Percentiles rank a stretch among this genome's conserved stretches.
These are phyloP conservation scores for Rhagonycha lutea DNA, from an alignment of 2,888 invertebrate genomes.

Conservation along the genomic window DNA sequence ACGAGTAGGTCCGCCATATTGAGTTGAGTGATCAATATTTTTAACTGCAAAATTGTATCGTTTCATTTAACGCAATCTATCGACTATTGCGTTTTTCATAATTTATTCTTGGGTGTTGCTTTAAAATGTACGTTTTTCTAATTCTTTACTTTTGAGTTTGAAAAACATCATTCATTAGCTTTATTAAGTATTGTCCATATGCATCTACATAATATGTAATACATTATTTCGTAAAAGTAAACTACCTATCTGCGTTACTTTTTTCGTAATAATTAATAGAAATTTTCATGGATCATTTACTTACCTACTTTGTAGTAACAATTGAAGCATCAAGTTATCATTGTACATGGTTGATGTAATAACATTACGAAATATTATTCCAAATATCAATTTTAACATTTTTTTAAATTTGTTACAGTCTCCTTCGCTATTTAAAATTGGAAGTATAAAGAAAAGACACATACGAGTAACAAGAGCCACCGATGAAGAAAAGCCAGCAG, in stretches of 20 bases:
- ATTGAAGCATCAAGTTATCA: conserved; percentile 6
- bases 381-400: background rate
- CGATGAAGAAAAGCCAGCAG: conserved; percentile 42
- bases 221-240: background rate
- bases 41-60: background rate
- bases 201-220: too few species aligned
- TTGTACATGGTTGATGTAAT: background rate
- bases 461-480: conserved; percentile 47
- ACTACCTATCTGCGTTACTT: background rate
- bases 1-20: background rate
- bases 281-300: conserved; percentile 6
- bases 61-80: conserved; percentile 11
- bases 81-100: conserved; percentile 12
- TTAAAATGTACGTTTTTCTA: background rate
- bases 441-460: conserved; percentile 45
- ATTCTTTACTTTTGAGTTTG: background rate
- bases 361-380: background rate
- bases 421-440: conserved; percentile 24
- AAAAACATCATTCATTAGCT: background rate
- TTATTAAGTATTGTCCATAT: background rate
- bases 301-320: background rate
- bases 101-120: background rate
- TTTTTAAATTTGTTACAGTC: conserved; percentile 20
- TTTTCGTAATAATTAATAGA: background rate
- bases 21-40: background rate